Base-by-base conservation (phyloP, 2,888 invertebrate genomes). In the Caenorhabditis virilis region DNA sequence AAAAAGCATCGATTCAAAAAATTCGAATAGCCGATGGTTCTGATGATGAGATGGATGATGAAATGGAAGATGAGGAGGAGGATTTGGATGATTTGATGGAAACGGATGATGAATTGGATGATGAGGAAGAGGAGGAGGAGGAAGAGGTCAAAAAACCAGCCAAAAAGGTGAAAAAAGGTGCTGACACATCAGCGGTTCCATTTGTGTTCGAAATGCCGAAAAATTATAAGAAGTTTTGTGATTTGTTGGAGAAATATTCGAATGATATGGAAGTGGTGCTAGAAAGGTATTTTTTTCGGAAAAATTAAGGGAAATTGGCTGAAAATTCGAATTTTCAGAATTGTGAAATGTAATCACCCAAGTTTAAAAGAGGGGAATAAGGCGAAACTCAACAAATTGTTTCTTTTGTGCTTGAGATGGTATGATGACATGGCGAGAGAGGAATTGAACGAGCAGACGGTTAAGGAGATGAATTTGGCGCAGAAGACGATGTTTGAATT, bases 321-420 rank as follows among this genome's bases (percentile, higher is more conserved):
- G 45, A n/a, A 30, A 30, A 30, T 30, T 9, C 30, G 13, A 9
- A 9, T 30, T 45, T 90, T 91, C 79, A 88, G 91, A 77, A 88
- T 95, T 72, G 89, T 93, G 18, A 92, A 92, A 85, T 91, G 90
- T 78, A 90, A 92, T 85, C 91, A 93, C 84, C 91, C 91, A 2
- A 89, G 91, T 78, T 84, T 93, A 49, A 88, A 89, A 6, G 89
- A 89, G 69, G 88, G 88, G 16, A 93, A 93, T 82, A 91, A 91
- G 82, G 89, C 89, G 33, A 89, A 89, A 78, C 85, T 93, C 13
- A 80, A 84, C 51, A 87, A 88, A 74, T 84, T 95, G 1, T 92
- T 91, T 82, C 88, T 89, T 0, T 90, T 89, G 43, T 43, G 46
- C 20, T 42, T 72, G 16, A 46, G 72, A 36, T 64, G 54, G 58